These are phyloP conservation scores for Drosophila kuntzei DNA, from an alignment of 2,888 invertebrate species.

Conservation along the genomic window DNA sequence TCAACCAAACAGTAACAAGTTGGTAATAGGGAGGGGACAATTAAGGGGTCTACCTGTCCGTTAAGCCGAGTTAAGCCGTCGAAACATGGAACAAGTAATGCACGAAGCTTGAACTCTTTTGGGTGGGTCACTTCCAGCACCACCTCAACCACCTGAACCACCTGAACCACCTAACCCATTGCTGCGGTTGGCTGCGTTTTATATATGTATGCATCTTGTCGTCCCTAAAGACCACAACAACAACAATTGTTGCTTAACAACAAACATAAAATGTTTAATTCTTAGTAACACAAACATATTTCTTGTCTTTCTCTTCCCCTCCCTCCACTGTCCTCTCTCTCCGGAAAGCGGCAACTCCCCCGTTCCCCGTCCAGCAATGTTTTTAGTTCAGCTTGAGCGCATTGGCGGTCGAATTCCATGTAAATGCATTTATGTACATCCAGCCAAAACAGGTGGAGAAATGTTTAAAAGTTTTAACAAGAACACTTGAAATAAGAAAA, in stretches of 20 bases:
- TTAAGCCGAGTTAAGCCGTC: slow-evolving; percentile 47
- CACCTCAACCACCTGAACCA: slow-evolving; percentile 19
- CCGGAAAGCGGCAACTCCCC: not conserved
- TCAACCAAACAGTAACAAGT: slow-evolving; percentile 19
- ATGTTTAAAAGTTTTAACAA: slow-evolving; percentile 24
- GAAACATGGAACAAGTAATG: slow-evolving; percentile 47
- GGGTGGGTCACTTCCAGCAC: slow-evolving; percentile 71
- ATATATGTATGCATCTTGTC: slow-evolving; percentile 35
- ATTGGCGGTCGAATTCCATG: slow-evolving; percentile 57
- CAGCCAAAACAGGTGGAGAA: slow-evolving; percentile 38
- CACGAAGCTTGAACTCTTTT: slow-evolving; percentile 68
- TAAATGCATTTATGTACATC: slow-evolving; percentile 30
- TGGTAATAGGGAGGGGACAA: slow-evolving; percentile 27
- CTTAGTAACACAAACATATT: slow-evolving; percentile 69
- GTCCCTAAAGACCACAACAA: slow-evolving; percentile 19
- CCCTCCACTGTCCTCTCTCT: not conserved
- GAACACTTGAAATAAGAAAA: slow-evolving; percentile 24
- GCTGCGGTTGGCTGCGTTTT: slow-evolving; percentile 65
- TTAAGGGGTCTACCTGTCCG: slow-evolving; percentile 73
- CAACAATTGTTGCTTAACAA: slow-evolving; percentile 58
- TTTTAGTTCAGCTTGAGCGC: slow-evolving; percentile 66
- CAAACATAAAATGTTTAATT: slow-evolving; percentile 74
- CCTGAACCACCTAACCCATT: slow-evolving; percentile 8
- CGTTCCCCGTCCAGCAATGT: not conserved
- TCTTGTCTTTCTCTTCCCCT: slow-evolving; percentile 7